Conservation (phyloP, 2,797 vertebrate species). For the Phataginus tricuspis region DNA sequence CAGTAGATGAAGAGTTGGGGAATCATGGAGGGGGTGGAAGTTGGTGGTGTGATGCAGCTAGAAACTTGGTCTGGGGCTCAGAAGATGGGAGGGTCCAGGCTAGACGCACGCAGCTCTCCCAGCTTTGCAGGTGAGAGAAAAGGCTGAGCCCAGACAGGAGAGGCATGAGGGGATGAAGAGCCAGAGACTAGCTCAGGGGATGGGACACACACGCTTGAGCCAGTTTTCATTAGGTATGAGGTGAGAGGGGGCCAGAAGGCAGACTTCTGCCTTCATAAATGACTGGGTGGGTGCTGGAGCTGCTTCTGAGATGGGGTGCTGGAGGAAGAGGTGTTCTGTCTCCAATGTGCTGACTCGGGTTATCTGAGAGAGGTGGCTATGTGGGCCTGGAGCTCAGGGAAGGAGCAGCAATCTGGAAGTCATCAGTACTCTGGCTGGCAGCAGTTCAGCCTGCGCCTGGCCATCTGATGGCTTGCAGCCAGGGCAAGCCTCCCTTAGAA, state of each 20-base stretch:
- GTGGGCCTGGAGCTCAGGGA: neutral
- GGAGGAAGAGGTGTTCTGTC: neutral
- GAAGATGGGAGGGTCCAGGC: neutral
- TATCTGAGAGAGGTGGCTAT: neutral
- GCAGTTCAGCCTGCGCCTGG: neutral
- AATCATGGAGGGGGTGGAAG: neutral
- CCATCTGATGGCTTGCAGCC: constrained; percentile 50
- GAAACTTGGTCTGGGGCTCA: neutral
- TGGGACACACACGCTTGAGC: neutral
- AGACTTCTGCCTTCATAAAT: neutral
- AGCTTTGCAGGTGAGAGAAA: neutral
- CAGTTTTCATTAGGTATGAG: neutral
- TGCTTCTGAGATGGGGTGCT: neutral
- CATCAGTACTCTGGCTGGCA: neutral
- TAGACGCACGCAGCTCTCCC: neutral
- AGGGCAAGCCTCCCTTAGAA: constrained; percentile 47
- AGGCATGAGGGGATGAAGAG: neutral
- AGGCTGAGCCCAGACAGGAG: neutral
- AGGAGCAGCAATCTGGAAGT: constrained; percentile 47
- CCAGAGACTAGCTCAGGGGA: neutral
- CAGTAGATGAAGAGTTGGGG: neutral
- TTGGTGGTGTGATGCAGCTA: neutral
- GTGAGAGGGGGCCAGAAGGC: neutral
- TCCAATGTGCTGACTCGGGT: neutral
- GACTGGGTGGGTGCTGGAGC: neutral